Evolutionary conservation across 2,888 invertebrate species (phyloP), one percentile per base, ranked within the genome.

Genomic region (Melanostoma mellinum): DNA sequence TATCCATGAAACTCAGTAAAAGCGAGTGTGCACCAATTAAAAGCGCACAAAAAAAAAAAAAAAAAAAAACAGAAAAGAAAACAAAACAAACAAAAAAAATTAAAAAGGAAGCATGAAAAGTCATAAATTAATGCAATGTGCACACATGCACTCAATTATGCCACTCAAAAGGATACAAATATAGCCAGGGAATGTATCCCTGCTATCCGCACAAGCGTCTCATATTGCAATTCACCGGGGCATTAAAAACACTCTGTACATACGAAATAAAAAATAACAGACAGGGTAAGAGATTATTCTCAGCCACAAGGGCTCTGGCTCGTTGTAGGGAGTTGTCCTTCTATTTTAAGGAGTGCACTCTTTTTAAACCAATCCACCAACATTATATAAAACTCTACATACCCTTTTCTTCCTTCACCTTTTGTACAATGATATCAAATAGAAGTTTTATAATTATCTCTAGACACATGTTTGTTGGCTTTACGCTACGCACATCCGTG

Each of bases 81-180:
- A 32, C 58, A 42, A 40, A 55, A n/a, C 9, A 20, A 65, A 35
- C 10, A 55, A 58, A 9, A 55, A 63, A 38, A 44, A 60, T 6
- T 42, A 42, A 42, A 9, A 42, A 44, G 42, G 72, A 60, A 46
- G 50, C 35, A 78, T 56, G 30, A 79, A 84, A 74, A 69, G 65
- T 67, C 74, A 84, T 79, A 84, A 84, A 79, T 84, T 78, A 79
- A 84, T 84, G 84, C 84, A 71, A 75, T 84, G 84, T 79, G 79
- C 79, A 84, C 79, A 84, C 79, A 84, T 79, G 79, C 84, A 84
- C 84, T 84, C 79, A 84, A 84, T 84, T 84, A 84, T 84, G 84
- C 71, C 84, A 67, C 84, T 84, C 84, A 71, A 75, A 75, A 79
- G 74, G 84, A 84, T 79, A 61, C 84, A 84, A 79, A 75, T 67